phyloP scores from a whole-genome alignment of 53 echinoderm and acorn worm species.

The Echinometra lucunter region DNA sequence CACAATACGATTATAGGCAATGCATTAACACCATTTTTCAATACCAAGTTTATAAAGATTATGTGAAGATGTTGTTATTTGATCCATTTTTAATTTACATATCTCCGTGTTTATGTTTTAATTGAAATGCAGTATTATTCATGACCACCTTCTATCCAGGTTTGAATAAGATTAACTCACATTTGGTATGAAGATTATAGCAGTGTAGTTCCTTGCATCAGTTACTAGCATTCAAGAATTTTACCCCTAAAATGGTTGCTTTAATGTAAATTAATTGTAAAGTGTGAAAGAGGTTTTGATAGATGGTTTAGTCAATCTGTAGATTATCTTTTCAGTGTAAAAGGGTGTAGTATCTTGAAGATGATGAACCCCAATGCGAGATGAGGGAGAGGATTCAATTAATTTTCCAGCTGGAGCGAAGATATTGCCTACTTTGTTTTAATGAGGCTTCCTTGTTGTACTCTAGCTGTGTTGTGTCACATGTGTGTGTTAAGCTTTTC shows the following conservation, averaged over 20 bases:
- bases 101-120: not conserved
- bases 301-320: not conserved
- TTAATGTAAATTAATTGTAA: not conserved
- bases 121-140: not conserved
- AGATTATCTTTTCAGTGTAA: not conserved
- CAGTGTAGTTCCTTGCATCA: not conserved
- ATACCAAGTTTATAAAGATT: no score
- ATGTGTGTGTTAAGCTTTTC: constrained; percentile 33
- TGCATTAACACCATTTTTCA: no score
- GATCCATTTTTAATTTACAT: not conserved
- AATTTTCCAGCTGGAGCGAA: constrained; percentile 46
- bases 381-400: constrained; percentile 45
- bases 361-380: constrained; percentile 23
- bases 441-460: constrained; percentile 6
- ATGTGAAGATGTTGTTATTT: not conserved
- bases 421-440: constrained; percentile 57
- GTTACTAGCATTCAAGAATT: not conserved
- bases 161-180: not conserved
- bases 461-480: not conserved
- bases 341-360: not conserved
- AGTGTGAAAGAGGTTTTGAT: not conserved
- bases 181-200: not conserved
- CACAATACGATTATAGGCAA: not conserved
- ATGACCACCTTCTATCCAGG: not conserved
- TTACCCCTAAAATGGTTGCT: not conserved